Conservation (phyloP, 2,888 invertebrate species). For the Amblyjoppa fuscipennis region DNA sequence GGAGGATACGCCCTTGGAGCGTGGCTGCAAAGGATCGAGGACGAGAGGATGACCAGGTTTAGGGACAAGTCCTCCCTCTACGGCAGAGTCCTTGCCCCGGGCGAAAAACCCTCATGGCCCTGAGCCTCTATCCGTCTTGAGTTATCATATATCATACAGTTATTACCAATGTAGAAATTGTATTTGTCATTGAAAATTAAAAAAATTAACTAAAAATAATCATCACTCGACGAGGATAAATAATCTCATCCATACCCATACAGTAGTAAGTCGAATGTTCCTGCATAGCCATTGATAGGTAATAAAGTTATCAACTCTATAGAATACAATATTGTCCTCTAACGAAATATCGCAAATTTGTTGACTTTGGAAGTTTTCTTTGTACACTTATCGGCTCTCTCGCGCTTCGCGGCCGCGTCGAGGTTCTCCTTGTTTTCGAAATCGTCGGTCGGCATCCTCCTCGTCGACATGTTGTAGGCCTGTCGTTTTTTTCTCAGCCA, state of each 20-base stretch:
- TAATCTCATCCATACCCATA: slow-evolving; percentile 1
- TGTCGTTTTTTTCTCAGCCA: slow-evolving; percentile 81
- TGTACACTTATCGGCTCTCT: slow-evolving; percentile 68
- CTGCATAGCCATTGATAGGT: background rate
- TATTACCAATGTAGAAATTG: slow-evolving; percentile 52
- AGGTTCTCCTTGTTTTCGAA: slow-evolving; percentile 79
- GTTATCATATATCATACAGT: slow-evolving; percentile 16
- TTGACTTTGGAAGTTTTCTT: slow-evolving; percentile 74
- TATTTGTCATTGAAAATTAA: slow-evolving; percentile 38
- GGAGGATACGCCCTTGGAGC: slow-evolving; percentile 88
- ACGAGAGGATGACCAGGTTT: slow-evolving; percentile 90
- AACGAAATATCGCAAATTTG: slow-evolving; percentile 82
- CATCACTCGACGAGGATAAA: slow-evolving; percentile 11
- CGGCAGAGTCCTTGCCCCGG: slow-evolving; percentile 88
- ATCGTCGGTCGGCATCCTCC: slow-evolving; percentile 68
- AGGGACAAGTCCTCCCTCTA: slow-evolving; percentile 93
- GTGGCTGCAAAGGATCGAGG: slow-evolving; percentile 90
- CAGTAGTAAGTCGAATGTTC: background rate
- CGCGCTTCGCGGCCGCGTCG: slow-evolving; percentile 17
- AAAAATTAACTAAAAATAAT: slow-evolving; percentile 16
- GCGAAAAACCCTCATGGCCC: slow-evolving; percentile 92
- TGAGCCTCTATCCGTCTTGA: slow-evolving; percentile 76
- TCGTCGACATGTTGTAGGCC: slow-evolving; percentile 78
- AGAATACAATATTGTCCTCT: slow-evolving; percentile 35
- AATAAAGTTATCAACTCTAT: background rate